phyloP scores from a whole-genome alignment of 1,140 invertebrate species.

The Drosophila melanica region DNA sequence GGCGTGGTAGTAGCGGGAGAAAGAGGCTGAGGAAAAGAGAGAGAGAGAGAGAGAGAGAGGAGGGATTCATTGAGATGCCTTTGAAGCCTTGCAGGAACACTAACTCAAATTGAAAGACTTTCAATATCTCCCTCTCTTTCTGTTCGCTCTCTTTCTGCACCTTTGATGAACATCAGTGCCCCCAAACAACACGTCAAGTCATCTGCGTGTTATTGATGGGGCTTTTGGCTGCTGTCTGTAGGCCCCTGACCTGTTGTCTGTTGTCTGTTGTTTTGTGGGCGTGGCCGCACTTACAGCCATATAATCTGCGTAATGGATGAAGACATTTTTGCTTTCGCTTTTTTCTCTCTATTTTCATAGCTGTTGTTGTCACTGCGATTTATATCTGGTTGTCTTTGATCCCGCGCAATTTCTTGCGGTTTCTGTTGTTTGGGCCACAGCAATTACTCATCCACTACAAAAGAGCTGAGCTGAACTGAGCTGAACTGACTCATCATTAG shows the following conservation, averaged over 20 bases:
- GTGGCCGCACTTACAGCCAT: conserved; percentile 37
- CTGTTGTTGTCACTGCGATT: conserved; percentile 27
- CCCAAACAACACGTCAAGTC: too few relatives aligned
- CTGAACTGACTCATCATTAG: conserved; percentile 41
- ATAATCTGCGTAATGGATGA: conserved; percentile 29
- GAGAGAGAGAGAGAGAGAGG: background rate
- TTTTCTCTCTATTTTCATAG: conserved; percentile 26
- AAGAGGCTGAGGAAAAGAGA: too few relatives aligned
- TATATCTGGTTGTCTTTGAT: conserved; percentile 5
- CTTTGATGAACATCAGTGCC: too few relatives aligned
- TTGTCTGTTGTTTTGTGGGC: conserved; percentile 20
- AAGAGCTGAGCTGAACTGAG: conserved; percentile 4
- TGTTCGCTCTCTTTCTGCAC: background rate
- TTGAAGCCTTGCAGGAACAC: background rate
- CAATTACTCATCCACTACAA: conserved; percentile 47
- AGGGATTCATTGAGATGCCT: conserved; percentile 43
- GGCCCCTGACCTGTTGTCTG: conserved; percentile 21
- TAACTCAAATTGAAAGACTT: background rate
- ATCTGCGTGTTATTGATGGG: conserved; percentile 24
- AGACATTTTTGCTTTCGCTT: conserved; percentile 66
- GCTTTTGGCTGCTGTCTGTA: conserved; percentile 7
- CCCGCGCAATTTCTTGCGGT: conserved; percentile 12
- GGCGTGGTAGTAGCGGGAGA: conserved; percentile 3
- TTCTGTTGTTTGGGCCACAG: conserved; percentile 18
- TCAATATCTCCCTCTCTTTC: background rate